Percentiles rank a stretch among this genome's conserved stretches.
Conservation (phyloP, 2,797 vertebrate genomes). For the Lacerta agilis region DNA sequence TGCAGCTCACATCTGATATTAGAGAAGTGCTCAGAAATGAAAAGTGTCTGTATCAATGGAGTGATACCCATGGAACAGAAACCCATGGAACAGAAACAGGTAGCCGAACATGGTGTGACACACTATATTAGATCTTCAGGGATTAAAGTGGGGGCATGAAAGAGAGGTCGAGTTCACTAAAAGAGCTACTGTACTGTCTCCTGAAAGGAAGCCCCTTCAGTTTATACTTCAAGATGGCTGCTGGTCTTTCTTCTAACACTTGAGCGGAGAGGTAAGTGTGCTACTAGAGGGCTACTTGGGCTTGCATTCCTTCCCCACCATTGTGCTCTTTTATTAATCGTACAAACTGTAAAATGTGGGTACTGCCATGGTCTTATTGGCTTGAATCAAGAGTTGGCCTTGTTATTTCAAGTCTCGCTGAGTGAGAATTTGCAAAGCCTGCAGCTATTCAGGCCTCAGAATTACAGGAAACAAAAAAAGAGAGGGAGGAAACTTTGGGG, state of each 20-base stretch:
- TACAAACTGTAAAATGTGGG: not conserved
- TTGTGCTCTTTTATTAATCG: slow-evolving; percentile 1
- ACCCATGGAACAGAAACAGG: not conserved
- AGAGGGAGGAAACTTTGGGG: not conserved
- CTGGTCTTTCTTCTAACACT: too few species aligned
- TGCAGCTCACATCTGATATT: not conserved
- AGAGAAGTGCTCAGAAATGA: not conserved
- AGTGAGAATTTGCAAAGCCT: slow-evolving; percentile 58
- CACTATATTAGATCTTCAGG: too few species aligned
- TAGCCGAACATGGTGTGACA: not conserved
- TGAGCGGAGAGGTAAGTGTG: not conserved
- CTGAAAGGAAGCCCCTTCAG: too few species aligned
- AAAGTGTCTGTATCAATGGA: too few species aligned
- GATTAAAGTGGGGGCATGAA: too few species aligned
- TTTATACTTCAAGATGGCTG: too few species aligned
- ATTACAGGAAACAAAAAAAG: slow-evolving; percentile 5
- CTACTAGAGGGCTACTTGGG: not conserved
- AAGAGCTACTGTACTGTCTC: too few species aligned
- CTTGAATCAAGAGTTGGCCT: slow-evolving; percentile 53
- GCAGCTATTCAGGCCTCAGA: slow-evolving; percentile 51
- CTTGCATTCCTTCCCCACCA: not conserved
- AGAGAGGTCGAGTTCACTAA: too few species aligned
- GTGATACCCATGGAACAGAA: not conserved
- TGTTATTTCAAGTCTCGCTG: slow-evolving; percentile 45
- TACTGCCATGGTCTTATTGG: slow-evolving; percentile 45